Conservation (phyloP, 2,888 invertebrate species). For the Dryadula phaetusa region DNA sequence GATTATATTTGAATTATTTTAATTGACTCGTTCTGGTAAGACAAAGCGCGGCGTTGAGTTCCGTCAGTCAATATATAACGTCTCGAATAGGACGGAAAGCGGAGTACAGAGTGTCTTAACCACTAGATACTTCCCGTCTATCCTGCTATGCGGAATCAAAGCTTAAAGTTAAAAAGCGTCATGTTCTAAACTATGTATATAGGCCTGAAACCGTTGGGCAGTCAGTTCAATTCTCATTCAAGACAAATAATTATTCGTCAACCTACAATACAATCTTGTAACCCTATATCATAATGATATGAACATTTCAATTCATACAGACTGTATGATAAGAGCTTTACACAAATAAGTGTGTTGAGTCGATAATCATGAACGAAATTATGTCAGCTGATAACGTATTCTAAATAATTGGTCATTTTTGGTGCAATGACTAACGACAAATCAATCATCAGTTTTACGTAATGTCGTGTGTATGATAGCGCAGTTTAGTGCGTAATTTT, state of each 20-base stretch:
- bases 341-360: conserved; percentile 4
- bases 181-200: too few relatives aligned
- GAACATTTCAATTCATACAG: conserved; percentile 7
- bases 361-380: conserved; percentile 61
- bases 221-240: too few relatives aligned
- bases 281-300: neutral
- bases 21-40: too few relatives aligned
- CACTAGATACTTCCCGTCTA: too few relatives aligned
- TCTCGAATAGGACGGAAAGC: too few relatives aligned
- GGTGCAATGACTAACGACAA: conserved; percentile 56
- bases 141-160: too few relatives aligned
- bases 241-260: neutral
- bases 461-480: conserved; percentile 56
- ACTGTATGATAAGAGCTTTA: neutral
- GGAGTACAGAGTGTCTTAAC: too few relatives aligned
- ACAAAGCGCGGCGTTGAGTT: too few relatives aligned
- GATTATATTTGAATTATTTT: too few relatives aligned
- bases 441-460: conserved; percentile 75
- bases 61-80: too few relatives aligned
- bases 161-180: too few relatives aligned
- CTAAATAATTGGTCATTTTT: conserved; percentile 71
- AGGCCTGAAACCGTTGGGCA: too few relatives aligned
- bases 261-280: neutral
- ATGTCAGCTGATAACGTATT: conserved; percentile 67
- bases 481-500: conserved; percentile 62